Evolutionary conservation across 2,797 vertebrate species (phyloP), one percentile per base, ranked within the genome.

Genomic region (Manis javanica): DNA sequence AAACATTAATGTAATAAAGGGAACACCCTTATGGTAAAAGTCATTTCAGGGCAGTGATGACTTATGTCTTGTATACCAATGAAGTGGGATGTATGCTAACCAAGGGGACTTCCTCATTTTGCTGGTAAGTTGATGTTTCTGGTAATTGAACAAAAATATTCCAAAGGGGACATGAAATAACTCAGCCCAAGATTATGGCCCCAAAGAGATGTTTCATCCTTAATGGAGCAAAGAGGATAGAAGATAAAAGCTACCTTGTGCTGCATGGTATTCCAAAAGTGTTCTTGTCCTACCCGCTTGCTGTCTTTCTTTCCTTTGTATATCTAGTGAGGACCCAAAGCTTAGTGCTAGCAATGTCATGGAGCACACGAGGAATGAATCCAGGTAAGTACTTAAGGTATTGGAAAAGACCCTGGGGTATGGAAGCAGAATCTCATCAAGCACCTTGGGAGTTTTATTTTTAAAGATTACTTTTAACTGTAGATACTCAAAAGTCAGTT

Each of bases 1-100:
- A 89, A 95, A 91, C 91, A 23, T 63, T 95, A 94, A 74, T 26
- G 74, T 87, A 92, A 92, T 92, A 85, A 29, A 63, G 53, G 75
- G 64, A 96, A 96, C 81, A 71, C 82, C 53, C 57, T 85, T 95
- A 66, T 68, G 51, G 83, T 59, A 82, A 86, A 93, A 81, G 37
- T 84, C 31, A 66, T 26, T 82, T 86, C 42, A 46, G 37, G 39
- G 5, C 11, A 71, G 23, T 72, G 51, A 61, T 78, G 85, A 95
- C 34, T 87, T 95, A 85, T n/a, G 19, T 26, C 26, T 83, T 79
- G 18, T 75, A 82, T 68, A 90, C 92, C n/a, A 63, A 15, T 71
- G n/a, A 90, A 66, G n/a, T 68, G 16, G 7, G 24, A 34, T 46
- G 87, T 84, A 83, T 94, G 11, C 29, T 57, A 46, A 84, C 13